Evolutionary conservation across 1,140 invertebrate genomes (phyloP).

Genomic region (Nymphalis io): DNA sequence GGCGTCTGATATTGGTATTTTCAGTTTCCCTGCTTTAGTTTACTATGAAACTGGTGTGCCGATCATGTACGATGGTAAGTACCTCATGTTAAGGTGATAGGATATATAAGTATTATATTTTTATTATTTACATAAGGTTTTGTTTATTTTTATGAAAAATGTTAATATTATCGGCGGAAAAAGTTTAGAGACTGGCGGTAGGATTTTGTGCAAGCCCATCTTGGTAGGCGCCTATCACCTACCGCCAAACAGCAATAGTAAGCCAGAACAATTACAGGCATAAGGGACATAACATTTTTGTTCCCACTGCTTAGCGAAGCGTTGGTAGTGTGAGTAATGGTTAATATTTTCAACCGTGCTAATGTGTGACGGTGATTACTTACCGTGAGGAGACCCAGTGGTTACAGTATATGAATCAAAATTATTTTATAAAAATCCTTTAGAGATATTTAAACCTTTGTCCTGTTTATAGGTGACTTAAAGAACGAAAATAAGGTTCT

Average conservation of each 20-base stretch:
- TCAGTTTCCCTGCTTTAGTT: constrained; percentile 93
- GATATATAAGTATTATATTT: background rate
- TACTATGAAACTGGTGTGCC: constrained; percentile 96
- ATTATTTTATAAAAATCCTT: background rate
- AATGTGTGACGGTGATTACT: too few relatives aligned
- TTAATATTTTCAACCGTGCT: too few relatives aligned
- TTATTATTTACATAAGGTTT: background rate
- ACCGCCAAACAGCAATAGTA: too few relatives aligned
- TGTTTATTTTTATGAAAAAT: background rate
- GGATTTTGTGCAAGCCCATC: too few relatives aligned
- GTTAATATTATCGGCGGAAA: too few relatives aligned
- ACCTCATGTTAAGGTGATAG: background rate
- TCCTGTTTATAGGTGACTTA: constrained; percentile 92
- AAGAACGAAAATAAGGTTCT: constrained; percentile 97
- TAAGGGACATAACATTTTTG: too few relatives aligned
- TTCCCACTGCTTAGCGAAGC: too few relatives aligned
- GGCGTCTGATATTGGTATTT: constrained; percentile 94
- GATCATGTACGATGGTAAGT: constrained; percentile 96
- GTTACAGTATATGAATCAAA: background rate
- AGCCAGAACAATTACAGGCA: too few relatives aligned
- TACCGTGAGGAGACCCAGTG: background rate
- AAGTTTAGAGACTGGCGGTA: too few relatives aligned
- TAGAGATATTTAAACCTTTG: constrained; percentile 33
- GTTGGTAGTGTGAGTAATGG: too few relatives aligned
- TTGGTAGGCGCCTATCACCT: too few relatives aligned